phyloP scores from a whole-genome alignment of 2,797 vertebrate species.

The Philypnodon macrostomus region DNA sequence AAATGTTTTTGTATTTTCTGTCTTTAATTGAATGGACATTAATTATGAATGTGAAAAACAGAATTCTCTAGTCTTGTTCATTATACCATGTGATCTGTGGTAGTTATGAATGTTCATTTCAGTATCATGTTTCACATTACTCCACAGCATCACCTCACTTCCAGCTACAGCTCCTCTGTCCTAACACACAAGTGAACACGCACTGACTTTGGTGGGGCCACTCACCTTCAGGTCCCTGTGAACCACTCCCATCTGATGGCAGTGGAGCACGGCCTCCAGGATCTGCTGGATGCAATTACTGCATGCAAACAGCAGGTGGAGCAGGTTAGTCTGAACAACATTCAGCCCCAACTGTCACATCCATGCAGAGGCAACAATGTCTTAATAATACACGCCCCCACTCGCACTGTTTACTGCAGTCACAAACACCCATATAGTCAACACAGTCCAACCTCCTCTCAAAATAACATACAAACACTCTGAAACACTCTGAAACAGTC shows the following conservation, averaged over 20 bases:
- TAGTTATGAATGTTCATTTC: no score
- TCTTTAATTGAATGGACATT: no score
- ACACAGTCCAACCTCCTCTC: constrained; percentile 5
- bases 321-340: constrained; percentile 74
- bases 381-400: constrained; percentile 15
- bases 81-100: no score
- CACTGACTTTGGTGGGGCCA: neutral
- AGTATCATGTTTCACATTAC: no score
- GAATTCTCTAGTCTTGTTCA: no score
- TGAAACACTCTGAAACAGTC: constrained; percentile 10
- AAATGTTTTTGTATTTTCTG: no score
- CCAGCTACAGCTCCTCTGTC: no score
- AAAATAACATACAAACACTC: constrained; percentile 10
- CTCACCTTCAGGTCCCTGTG: constrained; percentile 94
- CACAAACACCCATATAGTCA: constrained; percentile 9
- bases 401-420: constrained; percentile 12
- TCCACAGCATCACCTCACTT: no score
- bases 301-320: constrained; percentile 83
- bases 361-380: constrained; percentile 51
- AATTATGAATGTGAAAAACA: no score
- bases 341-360: constrained; percentile 38
- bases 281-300: constrained; percentile 98
- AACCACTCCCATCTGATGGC: constrained; percentile 98
- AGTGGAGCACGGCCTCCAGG: constrained; percentile 93
- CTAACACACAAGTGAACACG: constrained; percentile 2